Conservation (phyloP, 2,888 invertebrate genomes). For the Hyposoter didymator region DNA sequence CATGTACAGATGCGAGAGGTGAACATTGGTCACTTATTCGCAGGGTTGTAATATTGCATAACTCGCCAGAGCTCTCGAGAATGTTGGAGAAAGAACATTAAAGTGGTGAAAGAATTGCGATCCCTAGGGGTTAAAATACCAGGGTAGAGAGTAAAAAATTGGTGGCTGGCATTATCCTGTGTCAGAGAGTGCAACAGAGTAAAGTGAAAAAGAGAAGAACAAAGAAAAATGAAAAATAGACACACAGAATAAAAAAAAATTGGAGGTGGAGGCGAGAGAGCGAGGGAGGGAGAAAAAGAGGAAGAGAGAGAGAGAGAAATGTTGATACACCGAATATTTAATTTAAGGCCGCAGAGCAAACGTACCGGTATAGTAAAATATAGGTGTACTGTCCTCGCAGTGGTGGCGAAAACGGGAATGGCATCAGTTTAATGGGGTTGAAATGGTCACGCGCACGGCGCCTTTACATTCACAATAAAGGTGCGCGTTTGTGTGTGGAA, state of each 20-base stretch:
- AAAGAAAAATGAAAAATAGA: constrained; percentile 4
- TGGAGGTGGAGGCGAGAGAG: neutral
- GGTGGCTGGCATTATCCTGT: constrained; percentile 51
- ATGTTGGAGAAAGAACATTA: constrained; percentile 19
- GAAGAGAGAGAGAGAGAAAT: constrained; percentile 25
- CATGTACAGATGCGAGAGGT: neutral
- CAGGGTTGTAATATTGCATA: constrained; percentile 21
- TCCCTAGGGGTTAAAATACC: constrained; percentile 8
- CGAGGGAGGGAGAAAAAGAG: too few relatives aligned
- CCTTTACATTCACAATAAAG: constrained; percentile 21
- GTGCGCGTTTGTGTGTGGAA: neutral
- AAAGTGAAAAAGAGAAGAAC: neutral
- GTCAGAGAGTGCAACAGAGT: constrained; percentile 19
- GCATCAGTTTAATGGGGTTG: constrained; percentile 68
- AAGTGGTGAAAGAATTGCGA: constrained; percentile 24
- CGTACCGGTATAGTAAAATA: constrained; percentile 39
- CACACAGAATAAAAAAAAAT: neutral
- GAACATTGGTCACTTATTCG: constrained; percentile 33
- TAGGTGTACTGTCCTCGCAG: constrained; percentile 49
- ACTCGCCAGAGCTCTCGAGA: constrained; percentile 3
- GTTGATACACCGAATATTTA: constrained; percentile 67
- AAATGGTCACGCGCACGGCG: constrained; percentile 66
- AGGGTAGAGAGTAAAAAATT: constrained; percentile 49
- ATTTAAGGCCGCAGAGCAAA: constrained; percentile 62
- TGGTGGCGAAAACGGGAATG: constrained; percentile 50